These are phyloP conservation scores for Xanthorhoe spadicearia DNA, from an alignment of 2,888 invertebrate genomes.

Conservation along the genomic window DNA sequence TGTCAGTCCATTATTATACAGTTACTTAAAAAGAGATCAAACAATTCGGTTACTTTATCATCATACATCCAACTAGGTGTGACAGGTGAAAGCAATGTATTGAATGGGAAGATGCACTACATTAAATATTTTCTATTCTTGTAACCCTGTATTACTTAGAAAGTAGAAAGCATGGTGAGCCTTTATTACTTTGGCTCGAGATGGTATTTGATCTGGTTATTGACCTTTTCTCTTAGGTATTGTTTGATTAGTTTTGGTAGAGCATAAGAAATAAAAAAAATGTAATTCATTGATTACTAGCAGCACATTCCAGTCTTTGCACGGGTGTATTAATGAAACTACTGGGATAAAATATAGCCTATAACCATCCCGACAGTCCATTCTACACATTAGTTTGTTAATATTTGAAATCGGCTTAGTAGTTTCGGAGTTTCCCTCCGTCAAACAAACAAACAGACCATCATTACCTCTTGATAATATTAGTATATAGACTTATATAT, in stretches of 20 bases:
- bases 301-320: too few relatives aligned
- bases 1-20: background rate
- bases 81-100: conserved; percentile 31
- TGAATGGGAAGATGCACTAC: conserved; percentile 25
- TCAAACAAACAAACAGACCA: too few relatives aligned
- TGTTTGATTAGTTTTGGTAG: background rate
- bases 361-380: too few relatives aligned
- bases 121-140: conserved; percentile 28
- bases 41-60: conserved; percentile 8
- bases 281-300: background rate
- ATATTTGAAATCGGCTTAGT: too few relatives aligned
- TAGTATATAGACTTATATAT: too few relatives aligned
- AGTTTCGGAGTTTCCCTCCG: too few relatives aligned
- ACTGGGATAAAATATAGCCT: too few relatives aligned
- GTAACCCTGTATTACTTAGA: conserved; percentile 34
- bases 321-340: too few relatives aligned
- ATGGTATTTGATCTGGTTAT: background rate
- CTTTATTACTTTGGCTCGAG: conserved; percentile 2
- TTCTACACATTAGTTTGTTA: too few relatives aligned
- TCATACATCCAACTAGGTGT: background rate
- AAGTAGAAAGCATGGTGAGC: conserved; percentile 31
- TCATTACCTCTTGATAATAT: too few relatives aligned
- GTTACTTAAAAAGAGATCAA: background rate
- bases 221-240: background rate
- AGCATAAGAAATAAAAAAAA: background rate